Evolutionary conservation across 2,113 vertebrate genomes (phyloP).

Genomic region (Gulo gulo): DNA sequence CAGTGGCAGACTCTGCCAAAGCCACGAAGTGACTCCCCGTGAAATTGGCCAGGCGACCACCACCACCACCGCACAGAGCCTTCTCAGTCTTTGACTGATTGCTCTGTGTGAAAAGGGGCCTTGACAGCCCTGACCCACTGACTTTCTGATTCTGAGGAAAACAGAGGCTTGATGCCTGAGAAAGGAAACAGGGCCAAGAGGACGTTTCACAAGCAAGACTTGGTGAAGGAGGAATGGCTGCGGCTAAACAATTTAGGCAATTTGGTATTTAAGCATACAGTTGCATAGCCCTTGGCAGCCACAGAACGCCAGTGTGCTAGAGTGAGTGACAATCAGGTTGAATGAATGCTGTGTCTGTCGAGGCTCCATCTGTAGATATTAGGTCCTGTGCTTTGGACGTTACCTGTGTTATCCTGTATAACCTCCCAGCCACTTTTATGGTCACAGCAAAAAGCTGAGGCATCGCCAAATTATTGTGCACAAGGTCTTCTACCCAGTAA

Average conservation of each 20-base stretch:
- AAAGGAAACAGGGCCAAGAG: slow-evolving; percentile 28
- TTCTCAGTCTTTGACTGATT: slow-evolving; percentile 24
- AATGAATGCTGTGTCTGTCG: neutral
- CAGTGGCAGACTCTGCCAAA: slow-evolving; percentile 55
- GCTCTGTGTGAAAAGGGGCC: slow-evolving; percentile 27
- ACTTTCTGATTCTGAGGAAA: slow-evolving; percentile 31
- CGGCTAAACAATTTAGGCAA: neutral
- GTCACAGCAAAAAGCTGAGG: neutral
- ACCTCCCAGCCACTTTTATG: neutral
- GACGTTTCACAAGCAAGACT: neutral
- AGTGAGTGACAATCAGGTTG: neutral
- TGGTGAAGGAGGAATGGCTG: neutral
- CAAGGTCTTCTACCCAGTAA: neutral
- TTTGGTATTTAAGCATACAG: neutral
- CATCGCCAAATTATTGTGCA: neutral
- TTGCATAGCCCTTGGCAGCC: slow-evolving; percentile 1
- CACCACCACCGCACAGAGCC: neutral
- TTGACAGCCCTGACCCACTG: slow-evolving; percentile 3
- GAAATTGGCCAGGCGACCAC: slow-evolving; percentile 36
- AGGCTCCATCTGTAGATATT: neutral
- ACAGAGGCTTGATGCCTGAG: neutral
- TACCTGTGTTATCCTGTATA: neutral
- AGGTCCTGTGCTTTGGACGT: neutral
- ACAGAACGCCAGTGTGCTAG: neutral
- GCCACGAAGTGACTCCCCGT: slow-evolving; percentile 7